Evolutionary conservation across 2,888 invertebrate genomes (phyloP).

Genomic region (Plagodis pulveraria): DNA sequence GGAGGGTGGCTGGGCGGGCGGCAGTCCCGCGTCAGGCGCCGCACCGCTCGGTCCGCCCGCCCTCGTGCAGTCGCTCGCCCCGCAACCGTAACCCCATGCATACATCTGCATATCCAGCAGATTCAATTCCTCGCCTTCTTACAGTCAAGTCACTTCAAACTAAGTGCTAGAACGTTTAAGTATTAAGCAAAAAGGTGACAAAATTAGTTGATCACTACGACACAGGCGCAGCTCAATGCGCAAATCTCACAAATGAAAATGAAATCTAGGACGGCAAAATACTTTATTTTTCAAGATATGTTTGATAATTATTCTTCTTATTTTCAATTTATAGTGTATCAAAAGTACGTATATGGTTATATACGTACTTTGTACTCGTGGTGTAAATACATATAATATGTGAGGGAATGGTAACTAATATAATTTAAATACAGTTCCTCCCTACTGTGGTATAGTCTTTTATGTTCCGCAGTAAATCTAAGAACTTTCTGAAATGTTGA

Average conservation of each 20-base stretch:
- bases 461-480: too few species aligned
- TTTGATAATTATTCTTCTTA: too few species aligned
- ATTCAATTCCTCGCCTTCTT: conserved; percentile 10
- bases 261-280: conserved; percentile 60
- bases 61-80: conserved; percentile 55
- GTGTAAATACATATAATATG: too few species aligned
- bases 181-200: conserved; percentile 46
- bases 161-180: conserved; percentile 18
- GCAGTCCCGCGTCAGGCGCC: conserved; percentile 82
- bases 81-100: conserved; percentile 31
- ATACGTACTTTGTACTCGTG: too few species aligned
- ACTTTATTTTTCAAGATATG: conserved; percentile 26
- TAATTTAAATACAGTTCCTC: too few species aligned
- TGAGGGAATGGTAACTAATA: too few species aligned
- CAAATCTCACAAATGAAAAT: conserved; percentile 69
- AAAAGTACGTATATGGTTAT: too few species aligned
- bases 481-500: too few species aligned
- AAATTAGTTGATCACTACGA: conserved; percentile 55
- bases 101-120: conserved; percentile 29
- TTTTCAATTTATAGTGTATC: too few species aligned
- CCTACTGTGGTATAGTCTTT: too few species aligned
- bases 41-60: conserved; percentile 70
- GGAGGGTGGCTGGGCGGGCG: conserved; percentile 62
- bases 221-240: conserved; percentile 79
- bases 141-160: conserved; percentile 18